Evolutionary conservation across 2,113 vertebrate genomes (phyloP).

Genomic region (Peromyscus leucopus): DNA sequence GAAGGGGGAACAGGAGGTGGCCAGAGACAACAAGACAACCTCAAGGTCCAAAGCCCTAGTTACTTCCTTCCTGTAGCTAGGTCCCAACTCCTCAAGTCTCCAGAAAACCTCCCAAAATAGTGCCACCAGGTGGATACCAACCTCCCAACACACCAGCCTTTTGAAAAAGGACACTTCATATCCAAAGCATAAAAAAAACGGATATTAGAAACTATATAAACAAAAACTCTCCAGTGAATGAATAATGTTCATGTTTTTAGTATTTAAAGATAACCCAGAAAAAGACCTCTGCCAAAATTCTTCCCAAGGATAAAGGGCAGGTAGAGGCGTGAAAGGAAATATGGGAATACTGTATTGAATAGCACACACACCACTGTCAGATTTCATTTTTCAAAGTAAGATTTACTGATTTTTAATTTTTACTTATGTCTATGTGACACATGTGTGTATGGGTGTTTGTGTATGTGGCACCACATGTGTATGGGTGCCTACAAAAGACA

Average conservation of each 20-base stretch:
- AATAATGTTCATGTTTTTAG: background rate
- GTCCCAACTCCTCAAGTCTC: background rate
- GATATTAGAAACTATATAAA: background rate
- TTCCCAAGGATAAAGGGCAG: background rate
- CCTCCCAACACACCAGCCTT: background rate
- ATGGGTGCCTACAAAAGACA: background rate
- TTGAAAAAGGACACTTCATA: background rate
- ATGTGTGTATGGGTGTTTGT: background rate
- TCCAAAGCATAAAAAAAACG: background rate
- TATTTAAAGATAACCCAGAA: background rate
- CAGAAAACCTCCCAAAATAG: background rate
- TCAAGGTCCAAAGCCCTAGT: background rate
- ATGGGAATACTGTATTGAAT: background rate
- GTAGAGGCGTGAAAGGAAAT: background rate
- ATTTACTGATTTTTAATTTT: conserved; percentile 1
- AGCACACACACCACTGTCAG: background rate
- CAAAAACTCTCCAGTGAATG: background rate
- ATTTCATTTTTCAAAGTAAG: conserved; percentile 7
- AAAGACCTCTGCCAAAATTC: background rate
- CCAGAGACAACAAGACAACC: background rate
- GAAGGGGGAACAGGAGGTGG: no score
- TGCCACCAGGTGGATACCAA: no score
- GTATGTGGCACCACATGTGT: background rate
- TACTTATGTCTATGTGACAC: background rate
- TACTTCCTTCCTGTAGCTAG: no score